Percentiles rank a stretch among this genome's conserved stretches.
Conservation (phyloP, 2,888 invertebrate genomes). For the Dasypolia templi region DNA sequence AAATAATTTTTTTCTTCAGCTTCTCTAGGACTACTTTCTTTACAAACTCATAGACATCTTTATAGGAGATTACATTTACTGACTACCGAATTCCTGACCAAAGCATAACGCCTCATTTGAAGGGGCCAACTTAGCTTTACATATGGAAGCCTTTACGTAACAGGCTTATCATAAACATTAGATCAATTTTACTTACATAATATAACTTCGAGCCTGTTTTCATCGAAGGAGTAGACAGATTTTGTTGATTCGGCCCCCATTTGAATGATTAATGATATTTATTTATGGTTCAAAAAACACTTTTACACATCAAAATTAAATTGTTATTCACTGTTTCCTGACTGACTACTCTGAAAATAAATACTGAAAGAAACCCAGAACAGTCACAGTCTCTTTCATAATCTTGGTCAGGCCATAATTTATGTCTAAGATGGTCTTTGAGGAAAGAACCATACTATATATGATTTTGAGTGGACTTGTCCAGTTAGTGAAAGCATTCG, state of each 20-base stretch:
- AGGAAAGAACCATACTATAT: no score
- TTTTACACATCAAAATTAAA: no score
- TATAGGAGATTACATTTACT: neutral
- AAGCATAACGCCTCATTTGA: conserved; percentile 21
- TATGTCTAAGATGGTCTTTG: no score
- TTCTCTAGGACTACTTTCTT: neutral
- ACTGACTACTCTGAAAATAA: no score
- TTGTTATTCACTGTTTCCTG: no score
- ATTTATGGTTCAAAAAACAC: no score
- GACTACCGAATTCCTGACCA: neutral
- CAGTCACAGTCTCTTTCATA: no score
- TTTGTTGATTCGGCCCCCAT: neutral
- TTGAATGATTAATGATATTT: no score
- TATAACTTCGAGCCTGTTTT: neutral
- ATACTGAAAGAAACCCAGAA: no score
- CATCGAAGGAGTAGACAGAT: neutral
- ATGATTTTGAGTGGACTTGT: no score
- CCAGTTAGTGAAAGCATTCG: no score
- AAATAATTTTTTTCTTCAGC: neutral
- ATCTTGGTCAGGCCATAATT: no score
- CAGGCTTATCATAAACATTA: neutral
- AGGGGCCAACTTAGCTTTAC: conserved; percentile 16
- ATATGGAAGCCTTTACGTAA: conserved; percentile 7
- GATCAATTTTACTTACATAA: conserved; percentile 1
- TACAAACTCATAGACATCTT: neutral